These are phyloP conservation scores for Microdon myrmicae DNA, from an alignment of 2,888 invertebrate genomes.

Conservation along the genomic window DNA sequence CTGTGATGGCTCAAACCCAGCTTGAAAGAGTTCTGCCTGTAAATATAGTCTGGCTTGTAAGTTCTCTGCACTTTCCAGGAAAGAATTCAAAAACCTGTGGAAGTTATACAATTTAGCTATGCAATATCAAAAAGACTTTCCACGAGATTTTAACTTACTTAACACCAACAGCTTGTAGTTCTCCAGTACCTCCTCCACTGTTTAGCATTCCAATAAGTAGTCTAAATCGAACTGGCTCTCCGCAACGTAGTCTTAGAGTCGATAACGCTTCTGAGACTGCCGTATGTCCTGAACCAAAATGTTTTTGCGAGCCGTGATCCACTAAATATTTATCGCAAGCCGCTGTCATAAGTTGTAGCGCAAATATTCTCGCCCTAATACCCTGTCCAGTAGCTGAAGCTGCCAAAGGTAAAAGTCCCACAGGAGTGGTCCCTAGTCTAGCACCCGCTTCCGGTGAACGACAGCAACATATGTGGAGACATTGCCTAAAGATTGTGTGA, in stretches of 20 bases:
- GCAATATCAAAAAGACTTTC: not conserved
- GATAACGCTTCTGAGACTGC: constrained; percentile 92
- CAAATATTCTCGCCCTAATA: constrained; percentile 84
- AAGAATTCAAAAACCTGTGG: constrained; percentile 80
- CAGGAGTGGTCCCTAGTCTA: constrained; percentile 79
- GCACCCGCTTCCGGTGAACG: constrained; percentile 83
- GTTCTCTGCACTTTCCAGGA: constrained; percentile 79
- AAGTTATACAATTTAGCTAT: not conserved
- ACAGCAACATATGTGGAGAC: constrained; percentile 82
- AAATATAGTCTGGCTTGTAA: constrained; percentile 83
- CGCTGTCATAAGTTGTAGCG: constrained; percentile 87
- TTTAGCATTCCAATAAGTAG: constrained; percentile 89
- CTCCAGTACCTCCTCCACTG: constrained; percentile 78
- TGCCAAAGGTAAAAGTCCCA: constrained; percentile 84
- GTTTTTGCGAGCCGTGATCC: constrained; percentile 63
- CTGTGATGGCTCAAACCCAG: constrained; percentile 75
- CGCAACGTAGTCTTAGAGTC: constrained; percentile 85
- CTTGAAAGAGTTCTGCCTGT: constrained; percentile 85
- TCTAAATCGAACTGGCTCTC: constrained; percentile 92
- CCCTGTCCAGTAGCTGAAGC: constrained; percentile 90
- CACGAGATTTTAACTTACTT: constrained; percentile 61
- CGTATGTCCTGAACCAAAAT: constrained; percentile 78
- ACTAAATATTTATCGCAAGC: constrained; percentile 74
- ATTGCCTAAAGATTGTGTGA: constrained; percentile 70
- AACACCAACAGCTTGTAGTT: constrained; percentile 82